Evolutionary conservation across 2,113 vertebrate species (phyloP), one percentile per base, ranked within the genome.

Genomic region (Pangasianodon hypophthalmus): DNA sequence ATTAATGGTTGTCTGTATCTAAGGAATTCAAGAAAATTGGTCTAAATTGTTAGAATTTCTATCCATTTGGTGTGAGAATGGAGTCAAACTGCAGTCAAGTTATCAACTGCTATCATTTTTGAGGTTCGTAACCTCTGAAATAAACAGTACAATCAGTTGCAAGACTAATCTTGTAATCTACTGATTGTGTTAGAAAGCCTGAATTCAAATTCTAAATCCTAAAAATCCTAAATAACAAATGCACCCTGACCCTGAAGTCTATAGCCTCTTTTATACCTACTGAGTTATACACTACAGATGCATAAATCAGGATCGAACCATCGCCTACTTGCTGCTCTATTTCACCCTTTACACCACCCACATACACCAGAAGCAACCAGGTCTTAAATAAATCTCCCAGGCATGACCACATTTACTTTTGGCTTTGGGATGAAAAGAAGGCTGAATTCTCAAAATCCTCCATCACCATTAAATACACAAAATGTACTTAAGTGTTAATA

Each of bases 251-350:
- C 52, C 50, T 84, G 26, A 87, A 60, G 54, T 80, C 50, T 73
- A 52, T 50, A 56, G 24, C 41, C 41, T 90, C 37, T 56, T 52
- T 83, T 52, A 11, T 32, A 50, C 80, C 64, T 26, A 18, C 77
- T 67, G 46, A 77, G 52, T 73, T 77, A 29, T 60, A 77, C 41
- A 52, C 56, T 41, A 32, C 84, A 71, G 48, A 84, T 67, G 84
- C 64, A 89, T 83, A 86, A 91, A 88, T 86, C 75, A 89, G 79
- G 64, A 91, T 62, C 52, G 69, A 75, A 86, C 84, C 77, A 54
- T 89, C 90, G 80, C 88, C 87, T 84, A 91, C 90, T 41, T 83
- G 56, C 75, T 87, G 84, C 52, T 91, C 77, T 86, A 62, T 37
- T 54, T 64, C 77, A 44, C 60, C 41, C 32, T 86, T 77, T 86